phyloP scores from a whole-genome alignment of 2,113 vertebrate genomes.

The Bostrychus sinensis region DNA sequence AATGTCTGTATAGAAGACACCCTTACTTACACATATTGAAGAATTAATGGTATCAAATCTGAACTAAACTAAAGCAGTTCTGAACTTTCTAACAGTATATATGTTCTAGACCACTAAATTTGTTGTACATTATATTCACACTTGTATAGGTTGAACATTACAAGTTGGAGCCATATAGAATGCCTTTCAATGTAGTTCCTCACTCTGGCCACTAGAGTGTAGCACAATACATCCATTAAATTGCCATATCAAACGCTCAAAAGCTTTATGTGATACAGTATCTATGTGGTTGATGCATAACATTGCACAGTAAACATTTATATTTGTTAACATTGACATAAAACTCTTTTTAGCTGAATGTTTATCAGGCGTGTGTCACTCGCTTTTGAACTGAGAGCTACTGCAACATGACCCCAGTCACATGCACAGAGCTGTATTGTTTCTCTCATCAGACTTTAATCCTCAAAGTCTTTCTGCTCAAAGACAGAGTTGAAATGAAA shows the following conservation, averaged over 20 bases:
- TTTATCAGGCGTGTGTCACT: constrained; percentile 12
- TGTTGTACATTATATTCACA: background rate
- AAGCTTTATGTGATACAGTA: background rate
- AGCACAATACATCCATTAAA: constrained; percentile 1
- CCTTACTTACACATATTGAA: too few species aligned
- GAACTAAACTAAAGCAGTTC: too few species aligned
- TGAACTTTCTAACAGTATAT: too few species aligned
- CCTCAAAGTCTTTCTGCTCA: constrained; percentile 63
- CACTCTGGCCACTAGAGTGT: constrained; percentile 33
- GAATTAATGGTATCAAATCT: too few species aligned
- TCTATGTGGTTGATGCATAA: background rate
- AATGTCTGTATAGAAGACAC: too few species aligned
- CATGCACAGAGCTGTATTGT: constrained; percentile 80
- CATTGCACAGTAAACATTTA: too few species aligned
- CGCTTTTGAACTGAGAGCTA: constrained; percentile 13
- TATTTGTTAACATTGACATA: too few species aligned
- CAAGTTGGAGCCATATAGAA: too few species aligned
- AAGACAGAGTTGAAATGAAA: constrained; percentile 33
- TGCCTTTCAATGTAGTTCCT: background rate
- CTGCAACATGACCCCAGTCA: constrained; percentile 27
- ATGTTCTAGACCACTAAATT: too few species aligned
- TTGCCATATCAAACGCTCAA: background rate
- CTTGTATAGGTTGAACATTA: background rate
- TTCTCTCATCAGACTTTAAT: constrained; percentile 80
- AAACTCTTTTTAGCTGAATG: too few species aligned